phyloP scores from a whole-genome alignment of 2,888 invertebrate genomes.

The Tinea semifulvella region DNA sequence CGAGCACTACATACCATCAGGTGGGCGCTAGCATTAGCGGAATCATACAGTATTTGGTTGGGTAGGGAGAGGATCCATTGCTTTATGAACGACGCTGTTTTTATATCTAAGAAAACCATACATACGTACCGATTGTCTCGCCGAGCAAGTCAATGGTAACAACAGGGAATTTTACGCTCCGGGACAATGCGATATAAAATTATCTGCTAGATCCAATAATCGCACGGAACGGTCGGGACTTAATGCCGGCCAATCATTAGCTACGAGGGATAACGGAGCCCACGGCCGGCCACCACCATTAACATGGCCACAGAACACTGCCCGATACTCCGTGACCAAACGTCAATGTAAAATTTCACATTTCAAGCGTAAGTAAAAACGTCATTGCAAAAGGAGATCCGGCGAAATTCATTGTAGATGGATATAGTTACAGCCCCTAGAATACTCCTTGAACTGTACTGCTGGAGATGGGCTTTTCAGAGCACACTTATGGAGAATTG shows the following conservation, averaged over 20 bases:
- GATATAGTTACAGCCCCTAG: too few species aligned
- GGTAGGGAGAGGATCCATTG: too few species aligned
- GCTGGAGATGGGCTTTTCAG: too few species aligned
- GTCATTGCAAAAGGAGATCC: too few species aligned
- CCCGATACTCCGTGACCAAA: constrained; percentile 44
- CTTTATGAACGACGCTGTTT: background rate
- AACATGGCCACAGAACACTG: constrained; percentile 36
- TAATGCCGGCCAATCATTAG: constrained; percentile 67
- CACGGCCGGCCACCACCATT: constrained; percentile 47
- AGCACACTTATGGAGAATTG: too few species aligned
- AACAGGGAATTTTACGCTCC: constrained; percentile 66
- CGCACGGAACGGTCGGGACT: constrained; percentile 61
- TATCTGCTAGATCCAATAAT: constrained; percentile 68
- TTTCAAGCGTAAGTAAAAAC: constrained; percentile 29
- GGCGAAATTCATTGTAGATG: too few species aligned
- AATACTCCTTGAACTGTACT: too few species aligned
- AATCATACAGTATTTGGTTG: too few species aligned
- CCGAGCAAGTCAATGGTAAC: too few species aligned
- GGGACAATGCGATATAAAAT: constrained; percentile 67
- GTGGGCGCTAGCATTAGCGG: too few species aligned
- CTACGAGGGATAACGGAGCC: constrained; percentile 65
- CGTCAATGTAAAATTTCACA: constrained; percentile 54
- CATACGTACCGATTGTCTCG: too few species aligned
- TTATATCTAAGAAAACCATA: background rate
- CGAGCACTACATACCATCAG: too few species aligned